Evolutionary conservation across 2,888 invertebrate genomes (phyloP).

Genomic region (Chironomus riparius): DNA sequence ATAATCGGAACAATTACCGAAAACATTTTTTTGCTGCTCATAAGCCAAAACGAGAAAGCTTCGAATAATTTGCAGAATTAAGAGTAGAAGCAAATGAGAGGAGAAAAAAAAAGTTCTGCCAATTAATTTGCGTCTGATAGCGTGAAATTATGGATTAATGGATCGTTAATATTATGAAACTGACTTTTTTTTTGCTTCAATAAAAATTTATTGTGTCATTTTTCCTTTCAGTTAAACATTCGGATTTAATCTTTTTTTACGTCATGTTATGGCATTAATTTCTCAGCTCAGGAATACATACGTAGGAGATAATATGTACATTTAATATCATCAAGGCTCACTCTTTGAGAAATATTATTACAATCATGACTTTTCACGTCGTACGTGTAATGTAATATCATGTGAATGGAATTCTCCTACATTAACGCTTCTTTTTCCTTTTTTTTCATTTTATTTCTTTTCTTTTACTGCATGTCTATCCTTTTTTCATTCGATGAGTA

Average conservation of each 20-base stretch:
- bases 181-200: conserved; percentile 6
- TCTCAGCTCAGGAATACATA: too few species aligned
- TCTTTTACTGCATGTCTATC: too few species aligned
- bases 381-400: background rate
- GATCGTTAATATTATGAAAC: conserved; percentile 14
- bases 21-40: background rate
- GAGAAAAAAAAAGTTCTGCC: conserved; percentile 18
- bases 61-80: background rate
- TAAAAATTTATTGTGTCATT: conserved; percentile 21
- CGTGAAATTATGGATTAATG: conserved; percentile 20
- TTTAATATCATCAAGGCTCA: too few species aligned
- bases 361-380: background rate
- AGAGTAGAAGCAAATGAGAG: background rate
- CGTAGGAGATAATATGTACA: too few species aligned
- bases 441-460: too few species aligned
- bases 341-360: too few species aligned
- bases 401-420: background rate
- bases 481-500: too few species aligned
- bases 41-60: background rate
- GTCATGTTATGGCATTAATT: conserved; percentile 14
- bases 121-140: conserved; percentile 20
- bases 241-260: background rate
- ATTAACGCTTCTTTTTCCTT: too few species aligned
- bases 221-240: background rate
- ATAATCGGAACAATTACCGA: conserved; percentile 19